Conservation (phyloP, 1,140 invertebrate species). For the Drosophila serrata region DNA sequence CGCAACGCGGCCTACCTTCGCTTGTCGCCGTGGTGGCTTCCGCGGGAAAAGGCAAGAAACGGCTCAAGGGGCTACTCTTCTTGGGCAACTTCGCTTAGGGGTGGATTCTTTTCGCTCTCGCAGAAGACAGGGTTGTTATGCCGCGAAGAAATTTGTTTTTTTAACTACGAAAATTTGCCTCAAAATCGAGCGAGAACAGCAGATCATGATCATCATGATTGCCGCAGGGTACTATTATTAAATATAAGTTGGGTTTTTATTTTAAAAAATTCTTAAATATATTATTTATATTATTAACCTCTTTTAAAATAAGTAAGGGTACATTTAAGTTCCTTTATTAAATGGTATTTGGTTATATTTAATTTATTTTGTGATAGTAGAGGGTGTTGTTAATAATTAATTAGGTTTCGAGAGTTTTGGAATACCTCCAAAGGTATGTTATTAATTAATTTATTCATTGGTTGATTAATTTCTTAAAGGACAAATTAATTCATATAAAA, state of each 20-base stretch:
- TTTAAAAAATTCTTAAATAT: too few relatives aligned
- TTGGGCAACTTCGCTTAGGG: slow-evolving; percentile 42
- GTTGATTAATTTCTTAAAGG: neutral
- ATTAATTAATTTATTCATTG: neutral
- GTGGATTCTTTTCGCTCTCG: slow-evolving; percentile 28
- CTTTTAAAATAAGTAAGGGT: too few relatives aligned
- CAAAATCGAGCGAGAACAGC: neutral
- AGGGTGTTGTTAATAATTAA: neutral
- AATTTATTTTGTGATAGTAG: too few relatives aligned
- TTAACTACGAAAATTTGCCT: neutral
- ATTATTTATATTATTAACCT: neutral
- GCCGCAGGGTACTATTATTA: too few relatives aligned
- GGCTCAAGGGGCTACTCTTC: slow-evolving; percentile 27
- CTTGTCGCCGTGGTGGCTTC: slow-evolving; percentile 37
- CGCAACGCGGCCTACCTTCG: slow-evolving; percentile 33
- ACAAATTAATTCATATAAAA: neutral
- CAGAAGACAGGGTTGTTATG: slow-evolving; percentile 57
- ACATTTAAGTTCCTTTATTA: neutral
- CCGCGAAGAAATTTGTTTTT: slow-evolving; percentile 8
- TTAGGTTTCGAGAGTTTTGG: neutral
- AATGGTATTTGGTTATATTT: neutral
- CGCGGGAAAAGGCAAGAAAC: slow-evolving; percentile 15
- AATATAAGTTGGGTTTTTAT: neutral
- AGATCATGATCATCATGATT: neutral
- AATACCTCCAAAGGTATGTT: too few relatives aligned